phyloP scores from a whole-genome alignment of 2,888 invertebrate species.

The Branchinecta sandiegonensis region DNA sequence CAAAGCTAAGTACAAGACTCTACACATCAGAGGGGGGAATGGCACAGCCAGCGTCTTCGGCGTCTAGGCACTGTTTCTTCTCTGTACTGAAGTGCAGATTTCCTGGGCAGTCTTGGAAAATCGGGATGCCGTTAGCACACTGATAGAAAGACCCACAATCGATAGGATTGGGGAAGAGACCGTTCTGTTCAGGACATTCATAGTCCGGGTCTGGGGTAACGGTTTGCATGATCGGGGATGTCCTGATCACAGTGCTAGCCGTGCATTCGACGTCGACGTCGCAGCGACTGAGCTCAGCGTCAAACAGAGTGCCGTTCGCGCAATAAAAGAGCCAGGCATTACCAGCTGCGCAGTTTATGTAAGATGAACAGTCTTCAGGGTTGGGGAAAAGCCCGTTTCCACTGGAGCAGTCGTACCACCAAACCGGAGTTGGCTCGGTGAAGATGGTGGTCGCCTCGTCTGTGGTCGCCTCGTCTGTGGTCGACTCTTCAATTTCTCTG shows the following conservation, averaged over 20 bases:
- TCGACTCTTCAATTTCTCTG: background rate
- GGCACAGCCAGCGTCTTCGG: background rate
- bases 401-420: slow-evolving; percentile 5
- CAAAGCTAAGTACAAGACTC: too few species aligned
- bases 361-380: background rate
- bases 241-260: background rate
- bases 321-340: slow-evolving; percentile 5
- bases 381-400: background rate
- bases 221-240: slow-evolving; percentile 1
- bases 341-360: slow-evolving; percentile 8
- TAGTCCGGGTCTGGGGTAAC: background rate
- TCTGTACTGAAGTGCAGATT: background rate
- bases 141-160: background rate
- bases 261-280: background rate
- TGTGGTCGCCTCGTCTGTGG: background rate
- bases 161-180: background rate
- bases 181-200: slow-evolving; percentile 4
- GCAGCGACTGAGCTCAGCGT: background rate
- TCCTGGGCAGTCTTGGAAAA: background rate
- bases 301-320: background rate
- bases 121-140: background rate
- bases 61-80: background rate
- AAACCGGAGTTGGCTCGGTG: slow-evolving; percentile 11
- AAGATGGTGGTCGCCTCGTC: background rate
- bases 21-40: too few species aligned